A percentile compares a stretch with the other conserved stretches of the same genome.
Evolutionary conservation across 53 echinoderm and acorn worm species (phyloP).

Genomic region (Echinometra lucunter): DNA sequence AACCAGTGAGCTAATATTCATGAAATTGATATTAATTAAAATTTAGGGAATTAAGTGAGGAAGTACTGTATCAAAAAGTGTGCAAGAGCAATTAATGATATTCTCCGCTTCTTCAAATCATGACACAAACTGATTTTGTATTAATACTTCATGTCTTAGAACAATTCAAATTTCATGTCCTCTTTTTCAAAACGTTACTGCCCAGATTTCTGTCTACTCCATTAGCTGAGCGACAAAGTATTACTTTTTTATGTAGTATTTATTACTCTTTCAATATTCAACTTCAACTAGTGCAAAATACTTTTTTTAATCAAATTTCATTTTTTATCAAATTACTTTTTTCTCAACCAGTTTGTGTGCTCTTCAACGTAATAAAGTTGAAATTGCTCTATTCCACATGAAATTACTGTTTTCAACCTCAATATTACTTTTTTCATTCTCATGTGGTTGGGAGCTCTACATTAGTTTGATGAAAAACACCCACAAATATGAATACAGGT

Average conservation of each 20-base stretch:
- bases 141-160: background rate
- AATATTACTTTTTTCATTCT: slow-evolving; percentile 1
- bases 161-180: slow-evolving; percentile 1
- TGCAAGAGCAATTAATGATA: background rate
- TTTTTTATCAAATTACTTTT: too few relatives aligned
- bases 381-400: background rate
- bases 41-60: slow-evolving; percentile 1
- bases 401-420: background rate
- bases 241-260: too few relatives aligned
- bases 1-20: background rate
- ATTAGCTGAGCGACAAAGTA: background rate
- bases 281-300: background rate
- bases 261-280: background rate
- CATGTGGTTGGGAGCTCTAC: slow-evolving; percentile 2
- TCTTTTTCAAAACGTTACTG: background rate
- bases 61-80: background rate
- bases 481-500: slow-evolving; percentile 1
- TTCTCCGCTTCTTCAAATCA: slow-evolving; percentile 1
- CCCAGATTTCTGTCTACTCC: background rate
- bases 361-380: background rate
- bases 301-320: background rate
- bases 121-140: background rate
- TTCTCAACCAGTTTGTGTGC: background rate
- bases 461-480: background rate
- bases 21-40: too few relatives aligned